Evolutionary conservation across 2,888 invertebrate genomes (phyloP).

Genomic region (Tenthredo mesomela): DNA sequence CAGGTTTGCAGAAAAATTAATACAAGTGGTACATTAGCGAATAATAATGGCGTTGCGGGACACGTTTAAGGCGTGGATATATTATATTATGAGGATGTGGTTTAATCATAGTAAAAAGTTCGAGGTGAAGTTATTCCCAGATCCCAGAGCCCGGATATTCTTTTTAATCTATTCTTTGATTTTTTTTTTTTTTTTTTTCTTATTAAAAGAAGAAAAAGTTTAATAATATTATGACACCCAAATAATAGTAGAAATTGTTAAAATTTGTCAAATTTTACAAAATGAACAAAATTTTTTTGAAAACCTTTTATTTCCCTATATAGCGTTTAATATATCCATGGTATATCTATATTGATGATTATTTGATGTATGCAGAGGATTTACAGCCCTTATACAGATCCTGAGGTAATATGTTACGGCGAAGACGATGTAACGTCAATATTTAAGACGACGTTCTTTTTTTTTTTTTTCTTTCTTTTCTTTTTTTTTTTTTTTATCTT

Average conservation of each 20-base stretch:
- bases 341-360: not conserved
- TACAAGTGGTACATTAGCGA: not conserved
- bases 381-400: not conserved
- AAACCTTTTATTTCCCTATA: too few species aligned
- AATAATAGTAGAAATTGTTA: too few species aligned
- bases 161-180: too few species aligned
- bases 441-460: not conserved
- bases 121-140: not conserved
- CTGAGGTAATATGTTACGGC: not conserved
- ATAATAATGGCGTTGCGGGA: conserved; percentile 30
- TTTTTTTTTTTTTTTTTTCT: too few species aligned
- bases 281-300: too few species aligned
- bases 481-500: not conserved
- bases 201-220: not conserved
- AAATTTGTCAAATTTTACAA: too few species aligned
- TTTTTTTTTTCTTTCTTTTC: not conserved
- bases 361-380: conserved; percentile 2
- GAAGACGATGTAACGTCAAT: not conserved
- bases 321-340: not conserved
- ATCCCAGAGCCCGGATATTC: not conserved
- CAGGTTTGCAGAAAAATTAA: conserved; percentile 6
- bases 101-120: conserved; percentile 28
- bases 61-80: conserved; percentile 27
- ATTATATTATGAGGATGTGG: conserved; percentile 23
- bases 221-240: not conserved